phyloP scores from a whole-genome alignment of 2,888 invertebrate genomes.

The Himalopsyche kuldschensis region DNA sequence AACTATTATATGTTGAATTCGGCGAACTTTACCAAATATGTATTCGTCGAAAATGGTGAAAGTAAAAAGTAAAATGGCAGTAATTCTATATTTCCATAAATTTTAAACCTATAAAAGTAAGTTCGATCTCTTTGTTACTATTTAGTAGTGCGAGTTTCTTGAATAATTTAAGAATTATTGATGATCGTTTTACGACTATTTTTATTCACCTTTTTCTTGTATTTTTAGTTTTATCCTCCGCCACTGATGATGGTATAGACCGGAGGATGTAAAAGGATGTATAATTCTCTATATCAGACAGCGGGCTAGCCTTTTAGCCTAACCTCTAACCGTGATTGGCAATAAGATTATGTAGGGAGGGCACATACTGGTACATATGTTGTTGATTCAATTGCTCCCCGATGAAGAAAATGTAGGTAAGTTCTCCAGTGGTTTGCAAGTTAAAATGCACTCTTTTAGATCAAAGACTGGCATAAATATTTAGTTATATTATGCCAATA shows the following conservation, averaged over 20 bases:
- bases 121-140: too few relatives aligned
- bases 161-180: too few relatives aligned
- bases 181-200: too few relatives aligned
- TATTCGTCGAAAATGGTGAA: too few relatives aligned
- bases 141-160: too few relatives aligned
- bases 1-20: too few relatives aligned
- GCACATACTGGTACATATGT: not conserved
- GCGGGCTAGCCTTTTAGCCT: conserved; percentile 21
- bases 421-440: not conserved
- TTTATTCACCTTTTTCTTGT: not conserved
- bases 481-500: not conserved
- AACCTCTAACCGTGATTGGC: conserved; percentile 39
- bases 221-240: not conserved
- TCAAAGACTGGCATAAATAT: not conserved
- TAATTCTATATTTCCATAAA: too few relatives aligned
- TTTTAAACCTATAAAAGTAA: too few relatives aligned
- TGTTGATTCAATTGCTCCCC: conserved; percentile 4
- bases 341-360: conserved; percentile 36
- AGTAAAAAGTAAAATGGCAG: too few relatives aligned
- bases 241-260: not conserved
- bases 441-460: not conserved
- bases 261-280: conserved; percentile 24
- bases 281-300: conserved; percentile 25
- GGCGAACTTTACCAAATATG: too few relatives aligned
- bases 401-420: not conserved